Percentiles rank a stretch among this genome's conserved stretches.
These are phyloP conservation scores for Emys orbicularis DNA, from an alignment of 2,797 vertebrate species.

Conservation along the genomic window DNA sequence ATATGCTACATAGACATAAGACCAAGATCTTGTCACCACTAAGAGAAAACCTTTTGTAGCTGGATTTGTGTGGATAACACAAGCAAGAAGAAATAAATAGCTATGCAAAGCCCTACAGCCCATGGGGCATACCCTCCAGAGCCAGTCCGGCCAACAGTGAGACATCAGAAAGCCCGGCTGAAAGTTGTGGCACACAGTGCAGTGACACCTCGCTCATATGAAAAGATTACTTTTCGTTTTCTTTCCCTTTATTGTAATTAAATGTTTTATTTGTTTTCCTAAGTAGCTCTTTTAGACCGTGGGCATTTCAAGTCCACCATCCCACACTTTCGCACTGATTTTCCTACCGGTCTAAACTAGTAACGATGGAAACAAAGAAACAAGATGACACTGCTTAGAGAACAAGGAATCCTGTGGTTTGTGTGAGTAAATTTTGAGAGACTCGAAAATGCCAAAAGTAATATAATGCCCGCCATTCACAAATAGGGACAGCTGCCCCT, in stretches of 20 bases:
- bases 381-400: neutral
- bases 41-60: fast-evolving
- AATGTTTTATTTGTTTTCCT: neutral
- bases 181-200: fast-evolving
- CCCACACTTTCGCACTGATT: neutral
- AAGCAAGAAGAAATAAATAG: fast-evolving
- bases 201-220: neutral
- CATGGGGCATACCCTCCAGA: neutral
- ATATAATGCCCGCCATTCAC: fast-evolving
- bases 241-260: too few relatives aligned
- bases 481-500: neutral
- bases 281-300: neutral
- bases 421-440: neutral
- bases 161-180: fast-evolving
- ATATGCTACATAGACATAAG: fast-evolving
- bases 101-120: fast-evolving
- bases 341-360: neutral
- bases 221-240: neutral
- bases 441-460: neutral
- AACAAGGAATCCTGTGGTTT: neutral
- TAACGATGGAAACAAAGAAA: neutral
- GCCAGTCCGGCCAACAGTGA: fast-evolving
- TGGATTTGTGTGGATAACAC: neutral
- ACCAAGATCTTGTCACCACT: neutral
- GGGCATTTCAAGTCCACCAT: neutral